Percentiles rank a stretch among this genome's conserved stretches.
Evolutionary conservation across 92 coral and sea anemone genomes (phyloP).

Genomic region (Isaurus tuberculatus): DNA sequence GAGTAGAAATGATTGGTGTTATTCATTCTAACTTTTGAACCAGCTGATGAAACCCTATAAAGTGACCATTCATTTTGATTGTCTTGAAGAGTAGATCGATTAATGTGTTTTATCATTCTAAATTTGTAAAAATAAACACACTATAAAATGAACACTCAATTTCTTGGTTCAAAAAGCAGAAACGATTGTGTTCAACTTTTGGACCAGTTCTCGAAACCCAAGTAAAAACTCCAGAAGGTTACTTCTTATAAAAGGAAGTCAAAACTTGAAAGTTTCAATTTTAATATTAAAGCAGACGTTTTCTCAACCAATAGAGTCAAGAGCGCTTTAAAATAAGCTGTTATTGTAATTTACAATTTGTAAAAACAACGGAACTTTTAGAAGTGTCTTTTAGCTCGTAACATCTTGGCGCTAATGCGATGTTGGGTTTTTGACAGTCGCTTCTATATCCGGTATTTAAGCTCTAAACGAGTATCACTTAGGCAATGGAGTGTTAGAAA

Average conservation of each 20-base stretch:
- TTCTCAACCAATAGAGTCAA: background rate
- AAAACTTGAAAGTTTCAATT: too few relatives aligned
- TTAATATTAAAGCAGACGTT: background rate
- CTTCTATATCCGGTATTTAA: constrained; percentile 18
- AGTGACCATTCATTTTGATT: too few relatives aligned
- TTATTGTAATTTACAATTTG: constrained; percentile 41
- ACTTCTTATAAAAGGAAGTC: background rate
- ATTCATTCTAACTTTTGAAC: too few relatives aligned
- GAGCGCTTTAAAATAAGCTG: background rate
- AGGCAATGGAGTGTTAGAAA: background rate
- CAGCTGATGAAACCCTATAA: too few relatives aligned
- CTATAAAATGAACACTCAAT: too few relatives aligned
- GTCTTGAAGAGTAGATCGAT: too few relatives aligned
- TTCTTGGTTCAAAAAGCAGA: background rate
- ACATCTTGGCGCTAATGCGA: constrained; percentile 18
- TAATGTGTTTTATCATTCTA: too few relatives aligned
- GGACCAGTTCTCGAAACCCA: background rate
- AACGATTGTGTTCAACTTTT: background rate
- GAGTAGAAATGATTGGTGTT: too few relatives aligned
- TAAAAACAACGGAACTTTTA: constrained; percentile 32
- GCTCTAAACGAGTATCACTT: constrained; percentile 25
- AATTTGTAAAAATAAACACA: too few relatives aligned
- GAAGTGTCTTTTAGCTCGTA: background rate
- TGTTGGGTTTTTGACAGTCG: constrained; percentile 51
- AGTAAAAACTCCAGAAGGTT: background rate